Base-by-base conservation (phyloP, 2,797 vertebrate genomes). In the Trematomus bernacchii region DNA sequence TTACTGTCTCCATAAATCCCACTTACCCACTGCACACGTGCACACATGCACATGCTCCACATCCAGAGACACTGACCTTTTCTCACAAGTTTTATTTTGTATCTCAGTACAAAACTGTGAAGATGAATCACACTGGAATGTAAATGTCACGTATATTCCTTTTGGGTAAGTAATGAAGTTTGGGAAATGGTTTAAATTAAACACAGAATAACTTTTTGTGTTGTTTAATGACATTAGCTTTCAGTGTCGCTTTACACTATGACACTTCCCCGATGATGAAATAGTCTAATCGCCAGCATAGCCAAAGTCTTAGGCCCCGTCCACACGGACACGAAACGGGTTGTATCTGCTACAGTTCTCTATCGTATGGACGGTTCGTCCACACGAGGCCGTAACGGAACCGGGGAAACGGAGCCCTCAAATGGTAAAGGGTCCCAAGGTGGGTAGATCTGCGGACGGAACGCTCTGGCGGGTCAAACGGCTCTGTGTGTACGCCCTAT, bases 1-100 rank as follows among this genome's bases (percentile, higher is more conserved):
- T 92, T 86, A 87, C 86, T 67, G 81, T 94, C 89, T 92, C 85
- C 77, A 86, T 92, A 92, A 93, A 94, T 94, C 86, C 88, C 82
- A 86, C 86, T 89, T 79, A 75, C 79, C 58, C 72, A 52, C 53
- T 77, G 82, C 84, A 79, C 50, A 73, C 77, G 74, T 74, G 68
- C 76, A 76, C 50, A 73, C 77, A 74, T 74, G 68, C 76, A 76
- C 62, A 71, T 42, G 60, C 58, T 50, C 46, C 60, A 67, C 54
- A 73, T 73, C 67, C 51, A 67, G 42, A 80, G 30, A 83, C 12
- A 54, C 71, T 90, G 90, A 93, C 90, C 91, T 93, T 94, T 90
- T 85, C 80, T 73, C 50, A 54, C 53, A 66, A 82, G 57, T 86
- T 73, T 74, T 76, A 30, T 81, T 62, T 64, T 70, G 53, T 69